Evolutionary conservation across 2,797 vertebrate genomes (phyloP).

Genomic region (Pelodytes ibericus): DNA sequence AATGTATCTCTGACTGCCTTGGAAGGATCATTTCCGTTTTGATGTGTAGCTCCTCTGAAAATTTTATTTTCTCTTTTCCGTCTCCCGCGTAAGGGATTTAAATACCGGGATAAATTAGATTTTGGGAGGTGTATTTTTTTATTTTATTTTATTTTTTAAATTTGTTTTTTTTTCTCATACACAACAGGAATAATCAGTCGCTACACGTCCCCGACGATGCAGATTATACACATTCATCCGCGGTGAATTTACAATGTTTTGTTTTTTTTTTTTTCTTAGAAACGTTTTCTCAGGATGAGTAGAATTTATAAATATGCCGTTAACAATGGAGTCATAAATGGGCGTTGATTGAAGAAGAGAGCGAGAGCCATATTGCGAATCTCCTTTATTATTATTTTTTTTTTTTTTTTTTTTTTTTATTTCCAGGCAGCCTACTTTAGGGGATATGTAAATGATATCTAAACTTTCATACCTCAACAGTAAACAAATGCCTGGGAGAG

Average conservation of each 20-base stretch:
- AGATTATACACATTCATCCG: slow-evolving; percentile 47
- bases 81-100: slow-evolving; percentile 39
- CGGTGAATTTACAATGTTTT: slow-evolving; percentile 30
- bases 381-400: too few relatives aligned
- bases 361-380: slow-evolving; percentile 2
- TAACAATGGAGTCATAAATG: slow-evolving; percentile 17
- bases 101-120: slow-evolving; percentile 54
- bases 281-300: neutral
- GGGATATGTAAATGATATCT: slow-evolving; percentile 41
- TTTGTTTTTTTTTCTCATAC: too few relatives aligned
- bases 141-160: too few relatives aligned
- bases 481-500: slow-evolving; percentile 23
- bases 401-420: too few relatives aligned
- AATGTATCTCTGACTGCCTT: slow-evolving; percentile 39
- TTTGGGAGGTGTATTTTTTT: slow-evolving; percentile 30
- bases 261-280: too few relatives aligned
- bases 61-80: slow-evolving; percentile 26
- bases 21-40: slow-evolving; percentile 40
- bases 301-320: slow-evolving; percentile 40
- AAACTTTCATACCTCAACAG: slow-evolving; percentile 30
- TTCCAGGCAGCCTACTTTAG: slow-evolving; percentile 18
- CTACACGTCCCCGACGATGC: slow-evolving; percentile 44
- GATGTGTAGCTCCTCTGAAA: slow-evolving; percentile 27
- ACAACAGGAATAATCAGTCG: slow-evolving; percentile 27
- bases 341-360: slow-evolving; percentile 14